Evolutionary conservation across 2,888 invertebrate genomes (phyloP), one percentile per base, ranked within the genome.

Genomic region (Meiosimyza decipiens): DNA sequence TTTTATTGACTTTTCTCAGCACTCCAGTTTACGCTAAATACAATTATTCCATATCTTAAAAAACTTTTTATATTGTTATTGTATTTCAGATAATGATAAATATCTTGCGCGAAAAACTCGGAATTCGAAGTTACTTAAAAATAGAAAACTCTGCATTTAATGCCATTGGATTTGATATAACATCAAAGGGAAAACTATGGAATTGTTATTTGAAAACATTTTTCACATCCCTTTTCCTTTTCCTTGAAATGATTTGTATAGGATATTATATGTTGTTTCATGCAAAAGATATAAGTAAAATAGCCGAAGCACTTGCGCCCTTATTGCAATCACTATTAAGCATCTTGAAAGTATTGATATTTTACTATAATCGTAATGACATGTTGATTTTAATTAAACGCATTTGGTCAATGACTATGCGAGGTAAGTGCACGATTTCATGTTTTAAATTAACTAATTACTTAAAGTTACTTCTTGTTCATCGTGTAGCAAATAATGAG

Each of bases 331-430:
- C 51, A 1, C 3, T 75, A 16, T 60, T 77, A 6, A 60, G 70
- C 6, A 47, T 68, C 7, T 71, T 71, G 51, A 79, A 79, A 63
- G 33, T 77, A 3, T 33, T 70, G 7, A 65, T 60, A 7, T 73
- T 76, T 16, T 71, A 75, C 15, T 69, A 57, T 13, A 77, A 77
- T 12, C 72, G 71, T 1, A 60, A 75, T 12, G 73, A 74, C n/a
- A 73, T 77, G 52, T 60, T 72, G 4, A 13, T n/a, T 1, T 66
- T 77, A 54, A 59, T 75, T 40, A 67, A 70, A 15, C 62, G 74
- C 28, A 63, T 77, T n/a, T 77, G 76, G 75, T 5, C 51, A 16
- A 71, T 76, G 71, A 75, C 73, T 12, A 63, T 65, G 2, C 67
- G 74, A 60, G 76, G 77, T 77, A 65, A 72, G 63, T 64, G 3